Base-by-base conservation (phyloP, 2,113 vertebrate genomes). In the Apistogramma diplotaenia region DNA sequence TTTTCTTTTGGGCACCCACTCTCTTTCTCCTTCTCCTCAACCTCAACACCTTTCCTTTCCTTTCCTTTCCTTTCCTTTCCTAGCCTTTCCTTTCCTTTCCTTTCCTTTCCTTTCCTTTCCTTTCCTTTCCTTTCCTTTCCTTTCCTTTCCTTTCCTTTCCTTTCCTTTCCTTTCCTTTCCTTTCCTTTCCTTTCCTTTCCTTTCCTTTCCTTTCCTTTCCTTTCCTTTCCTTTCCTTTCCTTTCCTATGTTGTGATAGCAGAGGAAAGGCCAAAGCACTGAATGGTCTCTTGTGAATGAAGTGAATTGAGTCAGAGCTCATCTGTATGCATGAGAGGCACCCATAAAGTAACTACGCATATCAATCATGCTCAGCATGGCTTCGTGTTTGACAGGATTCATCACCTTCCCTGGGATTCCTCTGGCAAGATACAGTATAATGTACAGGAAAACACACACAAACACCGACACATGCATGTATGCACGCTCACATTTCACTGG, bases 301-400 rank as follows among this genome's bases (percentile, higher is more conserved):
- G 89, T 74, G 88, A 90, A 90, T 85, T 86, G 87, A 92, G 86
- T 85, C 79, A 23, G 85, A 82, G 59, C 91, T 92, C 85, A 93
- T 93, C 49, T 74, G 78, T 87, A 94, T 94, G 92, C 94, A 89
- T 80, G 88, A 92, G 83, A 80, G 27, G 78, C 74, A 59, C 51
- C 75, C 82, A 89, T 89, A 91, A 92, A 91, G 88, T 89, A 93
- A 92, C 91, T 85, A 87, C 55, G 49, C 85, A 76, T 90, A 93
- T 94, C 90, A 90, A 88, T 94, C 92, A 92, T 74, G 46, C 67
- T 75, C 58, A 10, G 76, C 62, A 76, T 81, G 83, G 76, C 85
- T 79, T 70, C 70, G 23, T 77, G 29, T 90, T 89, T 25, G 25
- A 74, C 79, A 70, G 71, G 84, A 89, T 90, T 88, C 82, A 76